Base-by-base conservation (phyloP, 2,113 vertebrate species). In the Tinamus guttatus region DNA sequence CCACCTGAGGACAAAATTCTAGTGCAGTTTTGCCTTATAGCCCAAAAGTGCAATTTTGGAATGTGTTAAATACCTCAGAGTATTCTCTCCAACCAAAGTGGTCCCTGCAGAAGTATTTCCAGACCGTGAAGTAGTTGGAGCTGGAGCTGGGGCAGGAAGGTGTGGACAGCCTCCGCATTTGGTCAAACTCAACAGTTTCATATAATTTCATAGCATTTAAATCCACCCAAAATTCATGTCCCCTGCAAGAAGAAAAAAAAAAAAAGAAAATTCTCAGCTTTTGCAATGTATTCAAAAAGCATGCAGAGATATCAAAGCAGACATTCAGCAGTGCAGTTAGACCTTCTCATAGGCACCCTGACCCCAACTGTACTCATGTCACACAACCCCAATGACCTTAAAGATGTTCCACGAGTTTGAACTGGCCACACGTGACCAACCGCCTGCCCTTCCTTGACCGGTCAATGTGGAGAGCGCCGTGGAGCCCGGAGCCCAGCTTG, bases 51-150 rank as follows among this genome's bases (percentile, higher is more conserved):
- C 38, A 27, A 2, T 11, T 38, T 12, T 62, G 67, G 17, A 18
- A 49, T 3, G 7, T 1, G 34, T 36, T 89, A 65, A 56, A 14
- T 98, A 99, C 99, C 99, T 99, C 99, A 0, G 99, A 99, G 97
- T 99, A 99, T 75, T 99, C 99, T 94, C 99, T 99, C 99, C 99
- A 99, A 97, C 99, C 99, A 96, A 99, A 99, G 98, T 99, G 99
- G 97, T 99, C 99, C 98, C 99, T 99, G 98, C 99, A 99, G 98
- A 99, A 99, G 98, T 99, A 99, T 56, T 99, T 99, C 99, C 99
- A 99, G 95, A 99, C 96, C 0, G 99, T 99, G 97, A 99, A 98
- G 96, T 98, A 99, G 98, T 79, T 97, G 87, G 99, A 99, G 93
- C 94, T 97, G 89, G 98, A 97, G 97, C 80, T 98, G 65, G 98